Evolutionary conservation across 2,888 invertebrate genomes (phyloP), one percentile per base, ranked within the genome.

Genomic region (Phyllotreta striolata): DNA sequence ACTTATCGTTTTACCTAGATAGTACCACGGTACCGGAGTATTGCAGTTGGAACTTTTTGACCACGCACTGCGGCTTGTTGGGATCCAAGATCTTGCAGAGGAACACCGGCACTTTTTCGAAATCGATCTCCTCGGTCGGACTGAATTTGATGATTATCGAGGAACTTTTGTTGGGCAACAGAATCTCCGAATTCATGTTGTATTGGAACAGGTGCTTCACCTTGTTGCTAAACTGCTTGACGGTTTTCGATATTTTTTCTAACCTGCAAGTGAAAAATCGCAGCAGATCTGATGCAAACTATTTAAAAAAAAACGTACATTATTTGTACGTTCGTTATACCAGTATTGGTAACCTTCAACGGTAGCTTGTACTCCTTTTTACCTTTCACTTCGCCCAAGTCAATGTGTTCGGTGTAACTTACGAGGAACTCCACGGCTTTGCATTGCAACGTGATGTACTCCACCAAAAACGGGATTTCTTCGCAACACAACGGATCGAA

Each of bases 391-490:
- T 83, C 84, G 55, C 86, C 86, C 64, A 87, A 85, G 70, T 87
- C 82, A 10, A 89, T 70, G 47, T 74, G 70, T 40, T 69, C 70
- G 1, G 69, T 55, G 59, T 75, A 78, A 71, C 87, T 85, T 6
- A 89, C 79, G 73, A 81, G 80, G 3, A 88, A 85, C 70, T 87
- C 86, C 58, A 87, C 86, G 55, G 86, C 85, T 78, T 89, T 88
- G 0, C 86, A 88, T 54, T 66, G 55, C 10, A 73, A 40, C 10
- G 55, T 39, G 24, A 73, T 13, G 6, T 38, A 43, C 37, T 72
- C 72, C 9, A 54, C 58, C 12, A 46, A 66, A 55, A 70, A 62
- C 12, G 73, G 73, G 8, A 58, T 44, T 1, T 14, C 41, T 8
- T 66, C 56, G 1, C 65, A 64, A 13, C 63, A 66, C 12, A 56